Conservation (phyloP, 2,113 vertebrate species). For the Myiozetetes cayanensis region DNA sequence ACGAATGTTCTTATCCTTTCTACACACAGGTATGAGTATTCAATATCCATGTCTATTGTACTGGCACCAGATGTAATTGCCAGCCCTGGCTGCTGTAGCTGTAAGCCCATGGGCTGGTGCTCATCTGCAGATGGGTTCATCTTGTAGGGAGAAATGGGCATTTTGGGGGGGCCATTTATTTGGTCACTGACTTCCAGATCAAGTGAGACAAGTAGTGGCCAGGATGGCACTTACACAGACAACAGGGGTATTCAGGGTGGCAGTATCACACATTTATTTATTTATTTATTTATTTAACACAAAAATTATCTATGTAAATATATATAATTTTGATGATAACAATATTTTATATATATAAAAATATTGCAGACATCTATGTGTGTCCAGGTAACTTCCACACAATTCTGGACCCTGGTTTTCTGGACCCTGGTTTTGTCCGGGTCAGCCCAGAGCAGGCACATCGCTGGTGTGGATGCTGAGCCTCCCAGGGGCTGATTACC, state of each 20-base stretch:
- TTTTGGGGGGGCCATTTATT: neutral
- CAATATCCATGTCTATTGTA: fast-evolving
- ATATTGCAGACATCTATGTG: neutral
- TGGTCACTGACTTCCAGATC: neutral
- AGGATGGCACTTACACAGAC: neutral
- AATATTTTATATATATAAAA: neutral
- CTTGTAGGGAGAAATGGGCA: fast-evolving
- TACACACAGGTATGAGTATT: neutral
- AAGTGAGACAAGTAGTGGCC: too few species aligned
- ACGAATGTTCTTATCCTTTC: neutral
- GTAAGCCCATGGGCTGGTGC: neutral
- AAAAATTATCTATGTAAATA: too few species aligned
- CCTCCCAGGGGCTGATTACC: neutral
- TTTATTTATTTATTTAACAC: too few species aligned
- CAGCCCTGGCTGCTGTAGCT: neutral
- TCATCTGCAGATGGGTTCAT: neutral
- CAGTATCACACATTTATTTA: too few species aligned
- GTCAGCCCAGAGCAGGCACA: neutral
- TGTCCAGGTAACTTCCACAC: fast-evolving
- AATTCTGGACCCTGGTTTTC: neutral
- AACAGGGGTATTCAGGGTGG: fast-evolving
- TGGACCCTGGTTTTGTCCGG: neutral
- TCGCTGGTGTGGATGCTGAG: neutral
- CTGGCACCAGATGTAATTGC: neutral
- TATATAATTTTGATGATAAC: too few species aligned